Evolutionary conservation across 2,888 invertebrate species (phyloP), one percentile per base, ranked within the genome.

Genomic region (Acanthosoma haemorrhoidale): DNA sequence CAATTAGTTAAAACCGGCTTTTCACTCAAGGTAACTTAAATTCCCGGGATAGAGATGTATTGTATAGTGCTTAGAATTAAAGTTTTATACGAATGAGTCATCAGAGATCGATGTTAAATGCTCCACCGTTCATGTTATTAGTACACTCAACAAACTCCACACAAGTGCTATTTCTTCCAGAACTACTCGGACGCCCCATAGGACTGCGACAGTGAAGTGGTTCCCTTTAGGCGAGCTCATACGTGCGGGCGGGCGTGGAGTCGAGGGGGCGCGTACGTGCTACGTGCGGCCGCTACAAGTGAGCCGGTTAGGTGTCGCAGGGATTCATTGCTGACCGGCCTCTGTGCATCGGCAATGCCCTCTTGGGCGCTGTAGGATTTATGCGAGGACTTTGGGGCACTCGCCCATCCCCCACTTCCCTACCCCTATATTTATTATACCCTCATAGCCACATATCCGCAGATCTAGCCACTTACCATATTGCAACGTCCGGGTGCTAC

Each of bases 221-320:
- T 51, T 51, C 29, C 51, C 51, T 51, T 25, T 51, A 25, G 51
- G n/a, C 9, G 51, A 21, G n/a, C n/a, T n/a, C n/a, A n/a, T n/a
- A n/a, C n/a, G n/a, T n/a, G 51, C 25, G 29, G 51, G 51, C 2
- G n/a, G 25, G 25, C 6, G 4, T 9, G 51, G n/a, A 51, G 51
- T 25, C 29, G 29, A 51, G 51, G 51, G 29, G 51, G 51, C 29
- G 15, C 6, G 25, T 4, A 32, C n/a, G 61, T 15, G 15, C 8
- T 61, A 61, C 61, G 61, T 61, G 61, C 16, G 11, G 13, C 36
- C 61, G 21, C 34, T 61, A 61, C 61, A 61, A 61, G 61, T 61
- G 61, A 36, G 61, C 51, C 36, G 21, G 61, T 61, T 36, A 61
- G 61, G 32, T 61, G 61, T 61, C 61, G 61, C 61, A 32, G 61